A percentile compares a stretch with the other conserved stretches of the same genome.
phyloP scores from a whole-genome alignment of 2,113 vertebrate genomes.

The Notarius lentiginosus region DNA sequence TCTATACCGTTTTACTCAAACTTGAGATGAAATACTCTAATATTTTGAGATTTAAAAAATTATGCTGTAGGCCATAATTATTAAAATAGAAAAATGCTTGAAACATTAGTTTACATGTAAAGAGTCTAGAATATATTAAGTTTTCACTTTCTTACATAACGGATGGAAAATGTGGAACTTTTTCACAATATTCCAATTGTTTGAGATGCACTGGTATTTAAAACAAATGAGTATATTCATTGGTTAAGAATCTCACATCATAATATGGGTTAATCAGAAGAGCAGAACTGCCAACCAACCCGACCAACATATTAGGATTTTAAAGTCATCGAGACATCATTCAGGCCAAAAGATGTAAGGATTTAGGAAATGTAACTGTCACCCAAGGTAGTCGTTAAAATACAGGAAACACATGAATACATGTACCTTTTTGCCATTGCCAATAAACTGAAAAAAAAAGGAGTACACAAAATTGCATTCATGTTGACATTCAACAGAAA shows the following conservation, averaged over 20 bases:
- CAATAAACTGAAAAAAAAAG: constrained; percentile 49
- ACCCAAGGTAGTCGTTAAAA: constrained; percentile 34
- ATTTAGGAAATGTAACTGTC: constrained; percentile 28
- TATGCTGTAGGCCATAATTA: too few species aligned
- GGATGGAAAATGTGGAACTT: too few species aligned
- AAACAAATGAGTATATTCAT: background rate
- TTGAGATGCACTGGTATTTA: background rate
- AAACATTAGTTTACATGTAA: too few species aligned
- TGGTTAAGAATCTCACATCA: constrained; percentile 5
- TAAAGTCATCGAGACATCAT: background rate
- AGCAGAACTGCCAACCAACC: constrained; percentile 24
- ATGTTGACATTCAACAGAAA: background rate
- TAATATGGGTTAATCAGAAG: constrained; percentile 4
- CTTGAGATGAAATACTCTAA: too few species aligned
- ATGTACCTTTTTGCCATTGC: constrained; percentile 42
- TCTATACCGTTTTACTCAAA: too few species aligned
- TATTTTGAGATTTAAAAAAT: too few species aligned
- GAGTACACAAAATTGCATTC: constrained; percentile 39
- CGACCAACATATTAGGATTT: constrained; percentile 25
- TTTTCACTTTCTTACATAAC: too few species aligned
- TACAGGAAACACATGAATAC: constrained; percentile 7
- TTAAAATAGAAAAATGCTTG: too few species aligned
- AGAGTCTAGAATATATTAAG: too few species aligned
- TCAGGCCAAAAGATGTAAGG: constrained; percentile 22
- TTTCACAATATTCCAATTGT: too few species aligned